A percentile compares a stretch with the other conserved stretches of the same genome.
Conservation (phyloP, 2,888 invertebrate species). For the Drosophila prostipennis region DNA sequence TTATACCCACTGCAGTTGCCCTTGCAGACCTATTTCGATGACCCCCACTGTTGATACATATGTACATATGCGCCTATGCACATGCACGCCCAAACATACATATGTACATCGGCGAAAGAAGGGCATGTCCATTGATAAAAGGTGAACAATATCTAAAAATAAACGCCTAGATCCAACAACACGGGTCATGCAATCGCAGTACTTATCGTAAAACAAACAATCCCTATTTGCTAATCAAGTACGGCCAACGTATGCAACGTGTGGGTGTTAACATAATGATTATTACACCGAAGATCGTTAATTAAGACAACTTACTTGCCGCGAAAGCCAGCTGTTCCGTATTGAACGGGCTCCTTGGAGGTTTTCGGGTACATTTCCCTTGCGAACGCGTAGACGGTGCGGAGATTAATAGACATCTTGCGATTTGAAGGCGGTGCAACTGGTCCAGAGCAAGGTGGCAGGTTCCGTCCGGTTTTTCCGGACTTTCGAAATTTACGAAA, state of each 20-base stretch:
- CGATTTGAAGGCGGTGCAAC: constrained; percentile 18
- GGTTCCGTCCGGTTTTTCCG: constrained; percentile 32
- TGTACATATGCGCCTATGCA: constrained; percentile 18
- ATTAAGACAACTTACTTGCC: constrained; percentile 85
- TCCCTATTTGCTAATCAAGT: constrained; percentile 20
- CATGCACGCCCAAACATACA: constrained; percentile 22
- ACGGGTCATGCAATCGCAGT: constrained; percentile 25
- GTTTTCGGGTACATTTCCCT: constrained; percentile 91
- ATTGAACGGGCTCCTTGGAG: constrained; percentile 88
- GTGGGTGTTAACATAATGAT: constrained; percentile 26
- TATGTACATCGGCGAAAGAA: constrained; percentile 22
- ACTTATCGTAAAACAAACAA: constrained; percentile 35
- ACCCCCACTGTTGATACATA: constrained; percentile 1
- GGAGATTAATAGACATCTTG: constrained; percentile 83
- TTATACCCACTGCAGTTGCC: background rate
- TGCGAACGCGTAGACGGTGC: constrained; percentile 89
- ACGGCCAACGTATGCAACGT: constrained; percentile 20
- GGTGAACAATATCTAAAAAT: constrained; percentile 68
- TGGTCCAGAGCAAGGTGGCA: constrained; percentile 37
- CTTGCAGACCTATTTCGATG: background rate
- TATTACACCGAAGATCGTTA: constrained; percentile 9
- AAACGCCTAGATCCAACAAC: constrained; percentile 36
- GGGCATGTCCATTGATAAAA: constrained; percentile 70
- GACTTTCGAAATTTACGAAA: constrained; percentile 49
- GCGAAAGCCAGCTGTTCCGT: constrained; percentile 94